These are phyloP conservation scores for Pelosia muscerda DNA, from an alignment of 2,888 invertebrate genomes.

Conservation along the genomic window DNA sequence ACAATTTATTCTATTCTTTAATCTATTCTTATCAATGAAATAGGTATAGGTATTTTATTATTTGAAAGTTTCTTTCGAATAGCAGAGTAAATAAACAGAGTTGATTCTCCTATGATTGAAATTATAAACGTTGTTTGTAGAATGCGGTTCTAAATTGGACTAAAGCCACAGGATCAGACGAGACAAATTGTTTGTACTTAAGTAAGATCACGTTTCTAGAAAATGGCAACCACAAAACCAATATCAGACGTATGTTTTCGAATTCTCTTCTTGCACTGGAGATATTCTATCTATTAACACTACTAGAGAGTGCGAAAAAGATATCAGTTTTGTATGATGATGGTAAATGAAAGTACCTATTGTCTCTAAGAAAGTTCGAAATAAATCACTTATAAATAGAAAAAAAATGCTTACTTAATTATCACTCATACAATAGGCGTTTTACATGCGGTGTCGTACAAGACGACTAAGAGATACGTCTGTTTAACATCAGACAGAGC, in stretches of 20 bases:
- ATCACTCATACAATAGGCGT: too few species aligned
- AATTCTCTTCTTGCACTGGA: slow-evolving; percentile 1
- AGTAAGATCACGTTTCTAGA: slow-evolving; percentile 19
- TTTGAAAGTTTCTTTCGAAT: not conserved
- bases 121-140: slow-evolving; percentile 16
- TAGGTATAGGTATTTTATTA: not conserved
- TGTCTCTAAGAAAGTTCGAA: too few species aligned
- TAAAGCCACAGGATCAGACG: slow-evolving; percentile 19
- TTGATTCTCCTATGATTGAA: slow-evolving; percentile 11
- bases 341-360: not conserved
- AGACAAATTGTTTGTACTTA: slow-evolving; percentile 19
- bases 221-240: slow-evolving; percentile 18
- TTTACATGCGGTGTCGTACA: too few species aligned
- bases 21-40: not conserved
- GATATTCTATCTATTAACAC: not conserved
- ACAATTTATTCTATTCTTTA: too few species aligned
- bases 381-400: too few species aligned
- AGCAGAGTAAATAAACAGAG: not conserved
- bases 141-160: slow-evolving; percentile 15
- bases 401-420: too few species aligned
- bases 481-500: too few species aligned
- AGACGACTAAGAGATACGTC: too few species aligned
- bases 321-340: not conserved
- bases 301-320: not conserved
- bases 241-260: slow-evolving; percentile 5